A percentile compares a stretch with the other conserved stretches of the same genome.
Evolutionary conservation across 1,140 invertebrate genomes (phyloP).

Genomic region (Meteorus sp.): DNA sequence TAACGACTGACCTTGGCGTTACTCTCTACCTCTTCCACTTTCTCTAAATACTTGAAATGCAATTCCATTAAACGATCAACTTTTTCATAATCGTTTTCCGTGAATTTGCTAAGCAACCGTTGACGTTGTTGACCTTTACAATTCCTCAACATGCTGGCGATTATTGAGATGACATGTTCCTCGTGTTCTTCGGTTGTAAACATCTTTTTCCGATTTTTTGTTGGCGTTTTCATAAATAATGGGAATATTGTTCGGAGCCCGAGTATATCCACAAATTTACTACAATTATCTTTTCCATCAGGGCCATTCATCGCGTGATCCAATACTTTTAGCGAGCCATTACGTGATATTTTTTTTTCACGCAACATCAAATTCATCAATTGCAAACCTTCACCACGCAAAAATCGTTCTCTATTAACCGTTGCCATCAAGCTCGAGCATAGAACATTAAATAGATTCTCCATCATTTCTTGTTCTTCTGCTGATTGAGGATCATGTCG

Average conservation of each 20-base stretch:
- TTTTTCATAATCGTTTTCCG: conserved; percentile 98
- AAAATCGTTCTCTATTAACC: conserved; percentile 87
- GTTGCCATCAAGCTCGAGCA: conserved; percentile 90
- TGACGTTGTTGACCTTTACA: conserved; percentile 88
- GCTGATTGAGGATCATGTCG: conserved; percentile 87
- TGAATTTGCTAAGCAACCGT: conserved; percentile 92
- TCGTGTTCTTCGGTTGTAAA: conserved; percentile 90
- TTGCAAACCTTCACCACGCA: conserved; percentile 93
- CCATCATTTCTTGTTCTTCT: conserved; percentile 91
- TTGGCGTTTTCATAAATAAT: conserved; percentile 98
- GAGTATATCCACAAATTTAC: conserved; percentile 98
- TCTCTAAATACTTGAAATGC: conserved; percentile 96
- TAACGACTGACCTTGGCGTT: conserved; percentile 53
- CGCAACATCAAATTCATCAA: conserved; percentile 96
- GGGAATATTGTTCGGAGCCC: conserved; percentile 96
- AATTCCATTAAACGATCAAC: conserved; percentile 94
- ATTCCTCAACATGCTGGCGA: conserved; percentile 90
- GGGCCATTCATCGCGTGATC: conserved; percentile 93
- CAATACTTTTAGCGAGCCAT: conserved; percentile 93
- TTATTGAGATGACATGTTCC: conserved; percentile 93
- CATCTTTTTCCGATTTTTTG: conserved; percentile 80
- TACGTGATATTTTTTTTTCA: conserved; percentile 95
- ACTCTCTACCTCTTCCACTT: conserved; percentile 86
- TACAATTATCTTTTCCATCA: conserved; percentile 94
- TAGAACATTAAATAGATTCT: conserved; percentile 78